Evolutionary conservation across 1,140 invertebrate genomes (phyloP), one percentile per base, ranked within the genome.

Genomic region (Ruditapes philippinarum): DNA sequence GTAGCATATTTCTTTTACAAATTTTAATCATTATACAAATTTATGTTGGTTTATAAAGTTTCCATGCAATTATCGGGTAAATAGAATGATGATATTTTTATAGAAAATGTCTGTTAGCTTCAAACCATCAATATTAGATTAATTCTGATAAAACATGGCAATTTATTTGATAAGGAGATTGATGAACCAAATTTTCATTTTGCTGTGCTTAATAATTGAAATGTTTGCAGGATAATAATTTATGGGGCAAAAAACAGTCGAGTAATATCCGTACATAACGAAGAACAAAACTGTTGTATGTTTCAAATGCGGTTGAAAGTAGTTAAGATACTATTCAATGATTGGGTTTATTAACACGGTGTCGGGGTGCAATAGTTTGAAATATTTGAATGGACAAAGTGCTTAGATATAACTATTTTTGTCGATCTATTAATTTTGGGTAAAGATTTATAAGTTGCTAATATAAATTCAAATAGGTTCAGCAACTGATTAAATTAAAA

Each of bases 21-120:
- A 65, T 38, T 79, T 38, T 68, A 79, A 80, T 88, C 40, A 78
- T 88, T 80, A 88, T 88, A 79, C 85, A 80, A 88, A 88, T 88
- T 79, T 70, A 68, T 45, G 60, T 42, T 33, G 85, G 54, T 78
- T 88, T 65, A 84, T 68, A 14, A 54, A 49, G 60, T 62, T 42
- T 45, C 40, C 14, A 68, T 31, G 62, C 45, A 82, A 82, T 82
- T 65, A 82, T 38, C 5, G 11, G 38, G 25, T 12, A 65, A 62
- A 45, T 82, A n/a, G 45, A 22, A 22, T 12, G 60, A 68, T 82
- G 54, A 33, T 33, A 68, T 82, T n/a, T n/a, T n/a, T 82, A 42
- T 42, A 68, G 42, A 45, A 3, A 68, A 68, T 68, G 22, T 68
- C n/a, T 22, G 76, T 14, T 33, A 36, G 19, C 76, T 79, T 33